phyloP scores from a whole-genome alignment of 2,888 invertebrate genomes.

The Eudemis profundana region DNA sequence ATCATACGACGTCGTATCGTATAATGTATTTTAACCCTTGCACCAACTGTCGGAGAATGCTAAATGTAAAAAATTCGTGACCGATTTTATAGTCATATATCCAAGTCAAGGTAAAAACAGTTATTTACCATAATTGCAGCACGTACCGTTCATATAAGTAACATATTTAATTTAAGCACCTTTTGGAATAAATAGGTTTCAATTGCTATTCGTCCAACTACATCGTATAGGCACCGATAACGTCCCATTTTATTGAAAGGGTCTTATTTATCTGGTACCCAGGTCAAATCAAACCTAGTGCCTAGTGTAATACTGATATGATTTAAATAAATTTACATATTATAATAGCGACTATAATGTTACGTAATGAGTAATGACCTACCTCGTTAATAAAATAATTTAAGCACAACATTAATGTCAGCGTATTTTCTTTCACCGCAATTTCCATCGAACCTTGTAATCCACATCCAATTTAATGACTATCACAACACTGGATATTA shows the following conservation, averaged over 20 bases:
- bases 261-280: too few relatives aligned
- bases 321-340: too few relatives aligned
- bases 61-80: background rate
- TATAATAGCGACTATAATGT: too few relatives aligned
- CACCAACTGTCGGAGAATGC: background rate
- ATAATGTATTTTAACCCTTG: background rate
- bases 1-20: background rate
- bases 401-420: background rate
- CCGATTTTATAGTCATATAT: background rate
- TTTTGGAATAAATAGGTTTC: too few relatives aligned
- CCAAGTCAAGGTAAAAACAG: background rate
- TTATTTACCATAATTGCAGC: background rate
- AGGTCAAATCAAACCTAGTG: too few relatives aligned
- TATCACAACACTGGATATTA: background rate
- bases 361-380: too few relatives aligned
- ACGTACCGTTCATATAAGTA: constrained; percentile 1
- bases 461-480: background rate
- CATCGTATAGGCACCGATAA: too few relatives aligned
- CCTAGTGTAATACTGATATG: too few relatives aligned
- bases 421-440: background rate
- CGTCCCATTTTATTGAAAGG: too few relatives aligned
- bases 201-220: too few relatives aligned
- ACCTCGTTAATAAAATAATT: background rate
- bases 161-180: background rate
- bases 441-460: background rate